Base-by-base conservation (phyloP, 1,140 invertebrate species). In the Harpegnathos saltator region DNA sequence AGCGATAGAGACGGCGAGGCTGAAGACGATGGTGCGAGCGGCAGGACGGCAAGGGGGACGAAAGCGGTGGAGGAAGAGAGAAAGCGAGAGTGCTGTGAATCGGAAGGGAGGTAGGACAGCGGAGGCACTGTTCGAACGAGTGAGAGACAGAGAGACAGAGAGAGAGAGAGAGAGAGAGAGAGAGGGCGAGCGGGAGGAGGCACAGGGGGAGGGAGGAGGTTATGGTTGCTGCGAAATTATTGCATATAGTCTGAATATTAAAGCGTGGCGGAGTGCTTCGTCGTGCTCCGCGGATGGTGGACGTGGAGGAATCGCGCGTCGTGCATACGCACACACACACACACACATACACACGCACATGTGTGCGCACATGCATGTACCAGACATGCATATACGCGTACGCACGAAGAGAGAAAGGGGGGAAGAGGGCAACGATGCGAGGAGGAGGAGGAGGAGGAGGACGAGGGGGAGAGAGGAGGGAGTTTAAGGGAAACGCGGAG, bases 161-260 rank as follows among this genome's bases (percentile, higher is more conserved):
- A 33, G 29, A 33, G 29, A 33, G 5, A n/a, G 29, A 48, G 24
- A n/a, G n/a, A n/a, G n/a, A n/a, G n/a, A n/a, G n/a, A n/a, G n/a
- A n/a, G n/a, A 9, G 38, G 22, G 48, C 24, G 44, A 9, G 22
- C n/a, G 4, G 22, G 61, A 38, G 29, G 24, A 48, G 24, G 38
- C 15, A 33, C 68, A 24, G 44, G 77, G 75, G 73, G 52, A 58
- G 62, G 68, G 50, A 84, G 72, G 33, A 90, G 85, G 91, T 92
- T 93, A 92, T 91, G 92, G 88, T 91, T 90, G 90, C 90, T 89
- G 90, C 90, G 91, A 93, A 94, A 94, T 94, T 94, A 94, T 94
- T 93, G 93, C 94, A 93, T 94, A 94, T 94, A 94, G 92, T 93
- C 91, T 94, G 93, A 94, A 94, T 94, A 94, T 94, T 94, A 94